These are phyloP conservation scores for Epinotia demarniana DNA, from an alignment of 2,888 invertebrate genomes.

Conservation along the genomic window DNA sequence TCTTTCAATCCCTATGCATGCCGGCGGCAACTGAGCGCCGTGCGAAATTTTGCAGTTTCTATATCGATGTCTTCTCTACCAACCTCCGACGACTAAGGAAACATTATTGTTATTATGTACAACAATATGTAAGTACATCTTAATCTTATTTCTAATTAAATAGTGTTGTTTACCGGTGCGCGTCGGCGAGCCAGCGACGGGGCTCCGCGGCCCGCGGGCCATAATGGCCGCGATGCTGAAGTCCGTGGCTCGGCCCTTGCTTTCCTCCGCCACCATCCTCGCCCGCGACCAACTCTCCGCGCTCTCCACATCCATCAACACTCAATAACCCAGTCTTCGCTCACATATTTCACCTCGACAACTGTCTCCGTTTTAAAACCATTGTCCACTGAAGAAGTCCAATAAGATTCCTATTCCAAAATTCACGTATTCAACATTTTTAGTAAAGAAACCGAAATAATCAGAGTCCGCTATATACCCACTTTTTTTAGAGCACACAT, in stretches of 20 bases:
- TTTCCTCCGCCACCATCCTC: slow-evolving; percentile 80
- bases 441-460: neutral
- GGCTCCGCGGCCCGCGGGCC: slow-evolving; percentile 86
- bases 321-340: slow-evolving; percentile 61
- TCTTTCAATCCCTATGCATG: neutral
- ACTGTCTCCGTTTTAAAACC: slow-evolving; percentile 57
- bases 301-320: slow-evolving; percentile 81
- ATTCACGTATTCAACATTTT: slow-evolving; percentile 19
- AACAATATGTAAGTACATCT: no score
- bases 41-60: neutral
- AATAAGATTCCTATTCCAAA: slow-evolving; percentile 26
- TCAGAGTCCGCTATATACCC: slow-evolving; percentile 15
- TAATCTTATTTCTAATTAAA: no score
- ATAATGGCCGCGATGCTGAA: slow-evolving; percentile 98
- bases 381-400: slow-evolving; percentile 54
- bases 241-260: slow-evolving; percentile 90
- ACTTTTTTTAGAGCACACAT: slow-evolving; percentile 17
- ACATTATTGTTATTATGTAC: no score
- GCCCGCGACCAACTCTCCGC: slow-evolving; percentile 75
- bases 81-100: no score
- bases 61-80: no score
- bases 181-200: slow-evolving; percentile 76
- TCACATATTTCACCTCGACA: slow-evolving; percentile 66
- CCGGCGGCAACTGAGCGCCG: neutral
- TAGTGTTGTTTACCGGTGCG: slow-evolving; percentile 64